Evolutionary conservation across 1,140 invertebrate genomes (phyloP).

Genomic region (Phymastichus coffea): DNA sequence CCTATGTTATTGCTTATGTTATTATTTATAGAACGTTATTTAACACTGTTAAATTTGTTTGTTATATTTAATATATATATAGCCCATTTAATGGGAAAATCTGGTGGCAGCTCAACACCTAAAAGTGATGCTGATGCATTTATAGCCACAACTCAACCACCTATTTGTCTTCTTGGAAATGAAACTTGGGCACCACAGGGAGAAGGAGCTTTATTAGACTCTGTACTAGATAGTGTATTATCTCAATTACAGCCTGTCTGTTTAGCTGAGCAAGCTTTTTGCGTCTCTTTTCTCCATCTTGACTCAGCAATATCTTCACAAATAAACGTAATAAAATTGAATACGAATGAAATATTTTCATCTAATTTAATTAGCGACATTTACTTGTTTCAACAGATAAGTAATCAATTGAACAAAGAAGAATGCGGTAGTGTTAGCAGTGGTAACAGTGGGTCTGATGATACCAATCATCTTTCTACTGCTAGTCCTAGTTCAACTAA

Average conservation of each 20-base stretch:
- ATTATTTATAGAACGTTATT: not conserved
- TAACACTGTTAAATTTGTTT: not conserved
- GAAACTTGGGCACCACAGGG: slow-evolving; percentile 49
- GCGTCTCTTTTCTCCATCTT: slow-evolving; percentile 89
- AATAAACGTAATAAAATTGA: slow-evolving; percentile 45
- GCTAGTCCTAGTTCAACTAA: slow-evolving; percentile 47
- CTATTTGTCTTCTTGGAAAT: slow-evolving; percentile 48
- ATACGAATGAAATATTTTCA: slow-evolving; percentile 1
- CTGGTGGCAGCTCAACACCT: not conserved
- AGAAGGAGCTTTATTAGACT: slow-evolving; percentile 59
- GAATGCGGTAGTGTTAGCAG: slow-evolving; percentile 41
- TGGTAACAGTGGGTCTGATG: slow-evolving; percentile 23
- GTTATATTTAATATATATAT: not conserved
- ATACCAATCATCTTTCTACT: slow-evolving; percentile 34
- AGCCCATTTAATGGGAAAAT: slow-evolving; percentile 23
- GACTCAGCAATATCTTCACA: slow-evolving; percentile 60
- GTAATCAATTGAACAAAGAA: slow-evolving; percentile 31
- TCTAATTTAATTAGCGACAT: not conserved
- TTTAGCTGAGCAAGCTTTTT: slow-evolving; percentile 94
- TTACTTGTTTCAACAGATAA: slow-evolving; percentile 4
- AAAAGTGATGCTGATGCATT: slow-evolving; percentile 23
- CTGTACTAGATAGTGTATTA: slow-evolving; percentile 77
- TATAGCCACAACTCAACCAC: slow-evolving; percentile 22
- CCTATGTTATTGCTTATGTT: not conserved
- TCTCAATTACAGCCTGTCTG: slow-evolving; percentile 89